Base-by-base conservation (phyloP, 2,113 vertebrate genomes). In the Ornithorhynchus anatinus region DNA sequence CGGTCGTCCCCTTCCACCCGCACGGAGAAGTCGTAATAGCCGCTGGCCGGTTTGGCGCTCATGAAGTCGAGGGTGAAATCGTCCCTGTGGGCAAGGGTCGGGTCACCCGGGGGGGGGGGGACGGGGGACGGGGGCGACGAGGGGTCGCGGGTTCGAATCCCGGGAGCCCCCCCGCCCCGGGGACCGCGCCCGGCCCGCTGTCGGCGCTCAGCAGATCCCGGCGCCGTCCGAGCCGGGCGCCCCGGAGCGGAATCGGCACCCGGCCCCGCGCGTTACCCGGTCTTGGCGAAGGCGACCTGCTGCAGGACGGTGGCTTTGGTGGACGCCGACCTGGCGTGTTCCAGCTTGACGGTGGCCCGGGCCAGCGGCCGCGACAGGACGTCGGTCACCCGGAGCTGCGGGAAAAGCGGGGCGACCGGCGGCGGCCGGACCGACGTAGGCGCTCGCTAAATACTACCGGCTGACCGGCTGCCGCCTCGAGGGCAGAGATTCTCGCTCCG, bases 61-160 rank as follows among this genome's bases (percentile, higher is more conserved):
- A 96, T 95, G 85, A 99, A 99, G 89, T 99, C 97, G 72, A 99
- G 82, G 79, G 98, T 95, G 92, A 98, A 99, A 72, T 92, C 4
- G 1, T 96, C 96, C 67, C 97, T 99, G 45, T 37, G 53, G 88
- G 7, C 68, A 67, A 79, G 69, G 48, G 2, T 0, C 20, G 36
- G 36, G 14, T 87, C n/a, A n/a, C n/a, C n/a, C n/a, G n/a, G n/a
- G n/a, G n/a, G n/a, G n/a, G n/a, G n/a, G n/a, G n/a, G n/a, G n/a
- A n/a, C n/a, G n/a, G n/a, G n/a, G n/a, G n/a, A n/a, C n/a, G n/a
- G n/a, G n/a, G n/a, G n/a, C n/a, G n/a, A n/a, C n/a, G n/a, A n/a
- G n/a, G n/a, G n/a, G n/a, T n/a, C n/a, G n/a, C n/a, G n/a, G n/a
- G n/a, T n/a, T n/a, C n/a, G n/a, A n/a, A n/a, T n/a, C n/a, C n/a